Evolutionary conservation across 2,797 vertebrate species (phyloP), one percentile per base, ranked within the genome.

Genomic region (Adrianichthys oophorus): DNA sequence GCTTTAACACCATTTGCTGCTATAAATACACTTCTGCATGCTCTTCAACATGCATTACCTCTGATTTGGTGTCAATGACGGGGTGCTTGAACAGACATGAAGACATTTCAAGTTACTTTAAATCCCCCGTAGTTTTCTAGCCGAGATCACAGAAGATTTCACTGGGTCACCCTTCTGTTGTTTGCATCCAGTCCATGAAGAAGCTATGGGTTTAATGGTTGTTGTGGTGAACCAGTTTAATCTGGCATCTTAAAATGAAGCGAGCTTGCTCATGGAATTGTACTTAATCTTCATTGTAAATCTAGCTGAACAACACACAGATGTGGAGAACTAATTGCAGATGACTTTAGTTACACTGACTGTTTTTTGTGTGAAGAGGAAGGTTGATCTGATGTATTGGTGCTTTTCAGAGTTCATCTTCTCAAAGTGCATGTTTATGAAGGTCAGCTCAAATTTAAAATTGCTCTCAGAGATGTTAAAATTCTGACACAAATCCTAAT

Each of bases 151-250:
- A 26, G 29, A 18, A 42, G 23, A 46, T 32, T 56, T 66, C 57
- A 54, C 70, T 82, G 72, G 71, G 48, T 75, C 68, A 54, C 46
- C 62, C 52, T 41, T 54, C 78, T 82, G 64, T 78, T 68, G 57
- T 78, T 49, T 61, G 61, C 56, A 52, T 62, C 59, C 18, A 56
- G 55, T 62, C 59, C 53, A 49, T 56, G 48, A 62, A 63, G 70
- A 65, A 73, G 65, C 65, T 63, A 69, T 85, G 68, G 74, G 80
- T 79, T 85, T 85, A 82, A 87, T 81, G 74, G 70, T 76, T 42
- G 64, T 55, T 48, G 60, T 10, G 24, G 57, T 76, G 52, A 79
- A 75, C 62, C 62, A 49, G 16, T 75, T 68, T 85, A 84, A 84
- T 83, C 65, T 72, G 46, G 59, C 37, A 48, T 66, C 37, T 37